A percentile compares a stretch with the other conserved stretches of the same genome.
Conservation (phyloP, 2,888 invertebrate genomes). For the Mycalesis mineus region DNA sequence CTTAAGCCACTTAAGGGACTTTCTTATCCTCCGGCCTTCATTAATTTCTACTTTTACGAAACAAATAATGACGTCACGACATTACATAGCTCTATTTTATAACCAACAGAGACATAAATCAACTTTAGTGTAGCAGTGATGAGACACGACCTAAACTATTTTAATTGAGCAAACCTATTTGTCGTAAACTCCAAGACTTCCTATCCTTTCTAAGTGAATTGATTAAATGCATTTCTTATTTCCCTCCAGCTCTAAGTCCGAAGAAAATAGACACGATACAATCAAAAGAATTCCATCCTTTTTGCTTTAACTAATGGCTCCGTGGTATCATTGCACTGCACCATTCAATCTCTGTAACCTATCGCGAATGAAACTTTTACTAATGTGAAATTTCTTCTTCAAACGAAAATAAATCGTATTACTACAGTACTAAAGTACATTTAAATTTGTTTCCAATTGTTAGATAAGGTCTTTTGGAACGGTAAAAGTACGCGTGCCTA, state of each 20-base stretch:
- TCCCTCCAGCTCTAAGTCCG: slow-evolving; percentile 24
- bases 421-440: slow-evolving; percentile 19
- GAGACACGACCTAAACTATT: slow-evolving; percentile 2
- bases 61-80: no score
- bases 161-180: not conserved
- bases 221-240: slow-evolving; percentile 28
- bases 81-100: no score
- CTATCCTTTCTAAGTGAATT: slow-evolving; percentile 19
- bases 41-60: no score
- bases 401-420: slow-evolving; percentile 26
- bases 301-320: slow-evolving; percentile 62
- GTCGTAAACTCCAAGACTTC: slow-evolving; percentile 12
- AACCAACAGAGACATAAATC: no score
- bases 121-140: not conserved
- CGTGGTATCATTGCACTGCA: slow-evolving; percentile 59
- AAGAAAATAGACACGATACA: slow-evolving; percentile 39
- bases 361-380: slow-evolving; percentile 33
- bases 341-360: slow-evolving; percentile 68
- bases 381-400: slow-evolving; percentile 27
- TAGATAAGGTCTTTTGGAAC: slow-evolving; percentile 38
- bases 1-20: not conserved
- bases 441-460: slow-evolving; percentile 29
- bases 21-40: not conserved
- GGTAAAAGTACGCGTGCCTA: slow-evolving; percentile 59
- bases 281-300: slow-evolving; percentile 59